Evolutionary conservation across 2,888 invertebrate genomes (phyloP), one percentile per base, ranked within the genome.

Genomic region (Frankliniella fusca): DNA sequence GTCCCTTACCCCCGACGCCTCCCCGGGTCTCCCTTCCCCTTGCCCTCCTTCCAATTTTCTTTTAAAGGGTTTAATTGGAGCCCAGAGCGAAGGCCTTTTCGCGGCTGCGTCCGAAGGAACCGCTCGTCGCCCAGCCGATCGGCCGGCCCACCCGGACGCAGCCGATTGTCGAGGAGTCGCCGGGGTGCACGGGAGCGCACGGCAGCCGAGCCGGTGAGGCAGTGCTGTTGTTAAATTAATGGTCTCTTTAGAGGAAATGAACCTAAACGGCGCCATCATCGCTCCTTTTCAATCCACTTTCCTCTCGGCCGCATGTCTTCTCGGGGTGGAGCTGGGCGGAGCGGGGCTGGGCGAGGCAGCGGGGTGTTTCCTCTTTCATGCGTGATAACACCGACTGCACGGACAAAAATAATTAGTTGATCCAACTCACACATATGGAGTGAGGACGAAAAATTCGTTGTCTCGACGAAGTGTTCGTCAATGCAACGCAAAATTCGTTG

Each of bases 31-130:
- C 70, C 27, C 20, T 23, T 12, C 27, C 70, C 27, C n/a, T 61
- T n/a, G 61, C n/a, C 61, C n/a, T 61, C 61, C 61, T 61, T 61
- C 61, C 61, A 61, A 61, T 61, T 61, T 61, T 61, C 70, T 76
- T 76, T 76, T 76, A 76, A 76, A 76, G 70, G 70, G 70, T 76
- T 76, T 76, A 76, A 76, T 76, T 76, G 70, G 70, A 76, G 70
- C 61, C 61, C 61, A 18, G 61, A 11, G 18, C 61, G 61, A 61
- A 61, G 61, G 61, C 61, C 61, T 61, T 61, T 61, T 61, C 61
- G n/a, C 18, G 61, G 61, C 61, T 15, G 61, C 61, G 61, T 61
- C 61, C 61, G 61, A n/a, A 61, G 20, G 61, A 61, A 5, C 38
- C 3, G 38, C 38, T 38, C 38, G 38, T 2, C 3, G 38, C 38